A percentile compares a stretch with the other conserved stretches of the same genome.
These are phyloP conservation scores for Pionites leucogaster DNA, from an alignment of 2,113 vertebrate genomes.

Conservation along the genomic window DNA sequence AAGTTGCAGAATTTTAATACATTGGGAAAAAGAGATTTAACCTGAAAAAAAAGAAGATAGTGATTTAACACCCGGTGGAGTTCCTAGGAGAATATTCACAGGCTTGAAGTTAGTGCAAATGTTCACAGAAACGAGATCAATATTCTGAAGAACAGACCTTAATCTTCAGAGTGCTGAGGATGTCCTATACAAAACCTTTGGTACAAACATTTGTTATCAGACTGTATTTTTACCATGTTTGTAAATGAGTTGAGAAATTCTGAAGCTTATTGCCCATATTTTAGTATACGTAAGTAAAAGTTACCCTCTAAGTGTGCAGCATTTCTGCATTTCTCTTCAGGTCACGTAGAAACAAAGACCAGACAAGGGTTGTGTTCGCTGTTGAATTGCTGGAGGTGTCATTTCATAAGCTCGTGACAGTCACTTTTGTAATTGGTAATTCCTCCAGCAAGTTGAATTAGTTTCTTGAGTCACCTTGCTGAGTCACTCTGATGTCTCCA, in stretches of 20 bases:
- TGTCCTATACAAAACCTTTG: neutral
- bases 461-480: neutral
- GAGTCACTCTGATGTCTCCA: neutral
- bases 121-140: neutral
- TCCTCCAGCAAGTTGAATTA: neutral
- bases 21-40: neutral
- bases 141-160: neutral
- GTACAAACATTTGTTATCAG: neutral
- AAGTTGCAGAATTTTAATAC: neutral
- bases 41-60: neutral
- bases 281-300: neutral
- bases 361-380: neutral
- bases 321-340: neutral
- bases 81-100: neutral
- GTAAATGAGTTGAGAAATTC: neutral
- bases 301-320: accelerated
- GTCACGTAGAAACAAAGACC: neutral
- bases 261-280: neutral
- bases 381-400: neutral
- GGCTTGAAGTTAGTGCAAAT: neutral
- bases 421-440: neutral
- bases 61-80: no score
- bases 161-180: neutral
- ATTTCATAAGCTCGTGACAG: neutral
- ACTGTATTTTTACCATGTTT: neutral